Conservation (phyloP, 2,113 vertebrate species). For the Amazona guildingii region DNA sequence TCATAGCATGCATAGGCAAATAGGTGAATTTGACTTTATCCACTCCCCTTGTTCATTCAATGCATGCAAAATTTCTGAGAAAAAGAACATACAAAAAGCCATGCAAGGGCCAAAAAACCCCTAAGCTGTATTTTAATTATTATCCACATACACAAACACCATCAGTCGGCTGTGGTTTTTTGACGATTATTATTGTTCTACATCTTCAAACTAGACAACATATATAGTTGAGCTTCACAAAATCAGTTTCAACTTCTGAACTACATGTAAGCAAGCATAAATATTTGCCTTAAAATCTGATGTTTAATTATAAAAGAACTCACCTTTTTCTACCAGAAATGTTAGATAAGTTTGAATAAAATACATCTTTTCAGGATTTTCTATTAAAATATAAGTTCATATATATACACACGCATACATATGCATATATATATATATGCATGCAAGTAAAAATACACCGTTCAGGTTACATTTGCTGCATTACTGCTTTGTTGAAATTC, state of each 20-base stretch:
- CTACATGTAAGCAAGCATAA: neutral
- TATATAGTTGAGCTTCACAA: neutral
- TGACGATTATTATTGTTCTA: neutral
- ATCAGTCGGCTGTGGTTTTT: neutral
- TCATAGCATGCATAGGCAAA: neutral
- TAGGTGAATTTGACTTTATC: neutral
- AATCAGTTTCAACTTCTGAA: neutral
- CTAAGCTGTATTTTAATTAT: neutral
- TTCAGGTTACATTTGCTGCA: neutral
- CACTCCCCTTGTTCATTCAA: neutral
- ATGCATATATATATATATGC: neutral
- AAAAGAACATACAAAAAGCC: neutral
- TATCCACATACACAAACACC: neutral
- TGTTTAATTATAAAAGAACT: neutral
- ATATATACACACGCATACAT: neutral
- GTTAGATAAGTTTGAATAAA: neutral
- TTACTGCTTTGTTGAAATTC: neutral
- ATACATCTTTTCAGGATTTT: neutral
- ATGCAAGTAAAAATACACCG: neutral
- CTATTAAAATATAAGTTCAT: neutral
- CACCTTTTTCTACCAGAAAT: neutral
- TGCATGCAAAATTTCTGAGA: conserved; percentile 27
- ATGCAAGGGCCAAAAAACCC: neutral
- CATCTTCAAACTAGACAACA: neutral
- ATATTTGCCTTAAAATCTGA: neutral